Base-by-base conservation (phyloP, 1,140 invertebrate species). In the Neocloeon triangulifer region DNA sequence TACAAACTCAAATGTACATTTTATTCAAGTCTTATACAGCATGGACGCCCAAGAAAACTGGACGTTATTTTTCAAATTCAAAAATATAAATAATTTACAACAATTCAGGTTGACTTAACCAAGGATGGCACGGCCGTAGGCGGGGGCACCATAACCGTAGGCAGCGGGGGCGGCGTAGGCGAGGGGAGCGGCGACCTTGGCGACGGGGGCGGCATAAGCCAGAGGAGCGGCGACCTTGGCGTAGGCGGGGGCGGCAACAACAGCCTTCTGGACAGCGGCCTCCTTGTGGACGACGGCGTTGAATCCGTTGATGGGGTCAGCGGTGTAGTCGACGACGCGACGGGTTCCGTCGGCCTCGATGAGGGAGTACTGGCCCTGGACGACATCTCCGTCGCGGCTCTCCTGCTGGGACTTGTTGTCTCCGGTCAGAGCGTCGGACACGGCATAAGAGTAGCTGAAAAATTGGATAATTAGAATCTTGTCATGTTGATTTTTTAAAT, bases 381-480 rank as follows among this genome's bases (percentile, higher is more conserved):
- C 52, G 40, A 61, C 59, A 17, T 59, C 49, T 37, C 56, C 47
- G 17, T 47, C 35, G 13, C 10, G 10, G 3, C 19, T 36, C 19
- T 17, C 35, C 31, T 19, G 17, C 20, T 18, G 29, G 16, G 4
- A n/a, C 6, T 6, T 30, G 9, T 47, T 47, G 40, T 63, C 58
- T 0, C 64, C 58, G 36, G 52, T 64, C 31, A 50, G 35, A 3
- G 55, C 47, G 40, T 60, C 58, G 15, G 53, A 44, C 4, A 67
- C 63, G 30, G 50, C 43, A 44, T 65, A 66, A 12, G 55, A 49
- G 51, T 62, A 66, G 39, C 62, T 58, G 43, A 65, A 65, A 5
- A 27, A 12, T 30, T 59, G 52, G 17, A n/a, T n/a, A n/a, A n/a
- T n/a, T n/a, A n/a, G 12, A n/a, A n/a, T n/a, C n/a, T n/a, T n/a